Base-by-base conservation (phyloP, 2,113 vertebrate genomes). In the Probosciger aterrimus region DNA sequence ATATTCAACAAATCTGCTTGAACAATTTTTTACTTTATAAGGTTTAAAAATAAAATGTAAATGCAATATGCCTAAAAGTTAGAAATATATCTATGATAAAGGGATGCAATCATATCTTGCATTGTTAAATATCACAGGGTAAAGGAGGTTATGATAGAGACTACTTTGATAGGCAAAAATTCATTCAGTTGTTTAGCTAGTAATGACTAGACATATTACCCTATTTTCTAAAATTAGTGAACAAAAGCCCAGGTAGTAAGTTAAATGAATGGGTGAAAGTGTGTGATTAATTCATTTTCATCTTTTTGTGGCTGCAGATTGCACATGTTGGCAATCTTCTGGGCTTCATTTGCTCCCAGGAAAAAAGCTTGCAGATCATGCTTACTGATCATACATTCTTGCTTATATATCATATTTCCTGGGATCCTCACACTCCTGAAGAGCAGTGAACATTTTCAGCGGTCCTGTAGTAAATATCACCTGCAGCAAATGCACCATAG, bases 1-100 rank as follows among this genome's bases (percentile, higher is more conserved):
- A 76, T 74, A 64, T 86, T 94, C 49, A 82, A 70, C 68, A 92
- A 89, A 90, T 75, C 44, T 59, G 67, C 50, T 57, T 78, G 55
- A 96, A 86, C 4, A 14, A 14, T 52, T 95, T 83, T 97, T 92
- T 50, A 59, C 20, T 90, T 91, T 53, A 74, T 65, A 82, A 80
- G 28, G 12, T 70, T 92, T 96, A 77, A 24, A 70, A 47, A 86
- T 76, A 78, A 88, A 68, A 86, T 46, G 11, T 25, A 82, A 88
- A 60, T 33, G 33, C 16, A 75, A 81, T 62, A 46, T 39, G 44
- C 6, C 44, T 83, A 52, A 74, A 77, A 91, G 41, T 57, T 44
- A 69, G 30, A 90, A 87, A 78, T 25, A 65, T 17, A 19, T 46
- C 25, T 82, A 2, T 46, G 53, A 64, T 52, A 80, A 92, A 88